These are phyloP conservation scores for Ceratosolen fusciceps DNA, from an alignment of 1,140 invertebrate species.

Conservation along the genomic window DNA sequence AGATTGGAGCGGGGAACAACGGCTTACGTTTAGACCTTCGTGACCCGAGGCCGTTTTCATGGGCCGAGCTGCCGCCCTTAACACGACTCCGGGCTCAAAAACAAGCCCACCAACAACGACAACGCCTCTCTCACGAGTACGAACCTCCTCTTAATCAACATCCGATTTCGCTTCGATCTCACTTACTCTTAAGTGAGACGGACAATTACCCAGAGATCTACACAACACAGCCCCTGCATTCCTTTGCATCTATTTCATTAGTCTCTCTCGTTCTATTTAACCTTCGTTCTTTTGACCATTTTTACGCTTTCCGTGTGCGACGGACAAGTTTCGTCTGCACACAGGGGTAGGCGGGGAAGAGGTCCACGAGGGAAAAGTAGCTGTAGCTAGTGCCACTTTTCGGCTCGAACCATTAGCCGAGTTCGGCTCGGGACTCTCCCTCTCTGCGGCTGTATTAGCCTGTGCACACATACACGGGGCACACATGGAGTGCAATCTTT, in stretches of 20 bases:
- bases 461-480: too few relatives aligned
- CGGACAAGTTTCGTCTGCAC: background rate
- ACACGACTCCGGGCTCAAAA: slow-evolving; percentile 3
- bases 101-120: background rate
- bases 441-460: too few relatives aligned
- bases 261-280: too few relatives aligned
- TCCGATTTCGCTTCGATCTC: background rate
- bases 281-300: slow-evolving; percentile 31
- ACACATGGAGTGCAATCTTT: background rate
- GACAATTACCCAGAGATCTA: slow-evolving; percentile 24
- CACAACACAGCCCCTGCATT: too few relatives aligned
- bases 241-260: too few relatives aligned
- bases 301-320: background rate
- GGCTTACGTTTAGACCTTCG: slow-evolving; percentile 36
- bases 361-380: background rate
- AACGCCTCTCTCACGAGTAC: slow-evolving; percentile 13
- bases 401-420: too few relatives aligned
- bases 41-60: slow-evolving; percentile 35
- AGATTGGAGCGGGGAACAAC: background rate
- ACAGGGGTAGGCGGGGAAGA: background rate
- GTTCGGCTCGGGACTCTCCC: background rate
- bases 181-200: background rate
- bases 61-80: slow-evolving; percentile 18
- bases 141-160: slow-evolving; percentile 24
- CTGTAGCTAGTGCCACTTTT: background rate